Conservation (phyloP, 2,797 vertebrate genomes). For the Anguilla pacifica region DNA sequence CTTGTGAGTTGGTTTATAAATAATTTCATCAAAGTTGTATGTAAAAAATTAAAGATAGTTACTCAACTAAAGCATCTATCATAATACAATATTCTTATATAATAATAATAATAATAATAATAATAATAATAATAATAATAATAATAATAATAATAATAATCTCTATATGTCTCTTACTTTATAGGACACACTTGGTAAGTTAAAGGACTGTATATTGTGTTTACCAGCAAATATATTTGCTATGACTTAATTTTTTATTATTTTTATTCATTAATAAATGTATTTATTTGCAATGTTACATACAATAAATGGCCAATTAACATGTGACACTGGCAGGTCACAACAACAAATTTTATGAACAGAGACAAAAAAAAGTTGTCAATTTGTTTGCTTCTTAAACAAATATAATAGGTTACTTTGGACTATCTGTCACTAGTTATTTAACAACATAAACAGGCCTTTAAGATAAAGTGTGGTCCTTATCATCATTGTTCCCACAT, state of each 20-base stretch:
- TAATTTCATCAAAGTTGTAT: slow-evolving; percentile 81
- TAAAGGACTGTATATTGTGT: background rate
- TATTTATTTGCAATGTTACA: background rate
- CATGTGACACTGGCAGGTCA: background rate
- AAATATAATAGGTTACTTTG: background rate
- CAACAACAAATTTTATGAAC: background rate
- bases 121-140: slow-evolving; percentile 66
- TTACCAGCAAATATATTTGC: slow-evolving; percentile 2
- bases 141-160: slow-evolving; percentile 57
- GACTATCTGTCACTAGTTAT: background rate
- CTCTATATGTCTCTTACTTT: slow-evolving; percentile 68
- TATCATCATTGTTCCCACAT: background rate
- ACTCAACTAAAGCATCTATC: slow-evolving; percentile 83
- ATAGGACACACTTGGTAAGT: slow-evolving; percentile 14
- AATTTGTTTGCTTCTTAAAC: background rate
- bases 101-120: slow-evolving; percentile 40
- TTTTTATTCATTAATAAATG: slow-evolving; percentile 37
- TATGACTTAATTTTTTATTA: background rate
- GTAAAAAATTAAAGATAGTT: slow-evolving; percentile 83
- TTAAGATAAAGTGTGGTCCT: background rate
- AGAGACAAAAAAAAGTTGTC: background rate
- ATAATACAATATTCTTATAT: slow-evolving; percentile 78
- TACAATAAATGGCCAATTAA: background rate
- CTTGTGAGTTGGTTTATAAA: slow-evolving; percentile 84
- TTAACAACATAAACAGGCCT: slow-evolving; percentile 11